Evolutionary conservation across 2,113 vertebrate species (phyloP), one percentile per base, ranked within the genome.

Genomic region (Paedocypris sp.): DNA sequence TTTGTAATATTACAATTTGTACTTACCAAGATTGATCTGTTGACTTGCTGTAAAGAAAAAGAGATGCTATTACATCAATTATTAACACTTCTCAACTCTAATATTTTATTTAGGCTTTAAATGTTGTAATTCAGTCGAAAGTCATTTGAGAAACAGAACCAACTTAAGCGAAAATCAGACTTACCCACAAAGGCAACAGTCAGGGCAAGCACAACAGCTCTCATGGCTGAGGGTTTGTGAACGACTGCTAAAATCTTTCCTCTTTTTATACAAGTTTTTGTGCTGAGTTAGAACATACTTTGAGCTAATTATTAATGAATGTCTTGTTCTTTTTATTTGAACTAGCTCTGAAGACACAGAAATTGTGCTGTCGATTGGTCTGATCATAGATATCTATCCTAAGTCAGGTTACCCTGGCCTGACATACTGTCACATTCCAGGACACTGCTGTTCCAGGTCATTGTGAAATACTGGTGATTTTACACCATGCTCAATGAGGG

Each of bases 121-220:
- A 41, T 53, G 3, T n/a, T 22, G 48, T 3, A 0, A 6, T 19
- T 2, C n/a, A n/a, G n/a, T 1, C 51, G 5, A 5, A 15, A 15
- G 4, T 66, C 8, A 43, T 56, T 53, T 0, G 22, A 15, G 4
- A 43, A 13, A 49, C 7, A 25, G 28, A 0, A 5, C 22, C 25
- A 8, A 29, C 48, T 29, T 66, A 13, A 9, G 0, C 41, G 0
- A 4, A 1, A 18, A 1, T 35, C n/a, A 9, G 22, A 77, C 89
- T 88, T 78, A 91, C 90, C 86, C 77, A 81, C 89, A 10, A 91
- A 69, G 75, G 85, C 82, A 72, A 92, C 62, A 38, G 48, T 68
- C 64, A 92, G 66, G 16, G 78, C 73, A 16, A 93, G 77, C 51
- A 85, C 51, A 72, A 90, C 74, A 52, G 52, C 80, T 83, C 75